These are phyloP conservation scores for Anadara kagoshimensis DNA, from an alignment of 1,140 invertebrate genomes.

Conservation along the genomic window DNA sequence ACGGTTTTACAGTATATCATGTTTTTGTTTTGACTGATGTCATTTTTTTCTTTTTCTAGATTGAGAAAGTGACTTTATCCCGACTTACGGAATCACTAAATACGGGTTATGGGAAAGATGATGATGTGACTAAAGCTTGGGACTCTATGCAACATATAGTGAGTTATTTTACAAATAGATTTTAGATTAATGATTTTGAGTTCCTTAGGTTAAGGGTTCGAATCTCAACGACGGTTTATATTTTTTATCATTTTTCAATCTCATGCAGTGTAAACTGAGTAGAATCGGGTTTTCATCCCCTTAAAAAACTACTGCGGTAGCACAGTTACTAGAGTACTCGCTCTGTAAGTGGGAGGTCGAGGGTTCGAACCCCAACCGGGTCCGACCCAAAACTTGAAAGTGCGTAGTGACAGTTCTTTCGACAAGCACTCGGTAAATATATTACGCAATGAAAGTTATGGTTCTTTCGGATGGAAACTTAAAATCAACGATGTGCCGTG, in stretches of 20 bases:
- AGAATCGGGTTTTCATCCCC: too few relatives aligned
- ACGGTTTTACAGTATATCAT: too few relatives aligned
- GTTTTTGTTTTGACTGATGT: background rate
- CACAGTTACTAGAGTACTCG: too few relatives aligned
- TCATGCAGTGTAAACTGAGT: background rate
- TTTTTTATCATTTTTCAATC: background rate
- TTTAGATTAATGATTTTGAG: background rate
- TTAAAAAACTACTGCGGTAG: too few relatives aligned
- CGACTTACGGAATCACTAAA: slow-evolving; percentile 44
- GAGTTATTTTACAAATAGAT: slow-evolving; percentile 4
- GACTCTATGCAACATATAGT: slow-evolving; percentile 54
- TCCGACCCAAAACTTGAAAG: too few relatives aligned
- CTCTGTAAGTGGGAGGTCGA: too few relatives aligned
- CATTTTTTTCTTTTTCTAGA: slow-evolving; percentile 24
- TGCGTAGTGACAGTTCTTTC: too few relatives aligned
- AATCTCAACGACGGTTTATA: background rate
- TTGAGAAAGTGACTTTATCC: slow-evolving; percentile 38
- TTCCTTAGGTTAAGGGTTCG: background rate
- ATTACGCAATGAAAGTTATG: too few relatives aligned
- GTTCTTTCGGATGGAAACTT: too few relatives aligned
- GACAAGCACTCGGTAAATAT: too few relatives aligned
- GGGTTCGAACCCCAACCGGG: too few relatives aligned
- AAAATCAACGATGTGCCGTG: too few relatives aligned
- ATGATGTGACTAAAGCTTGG: slow-evolving; percentile 48
- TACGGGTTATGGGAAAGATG: slow-evolving; percentile 39